These are phyloP conservation scores for Emydocephalus ijimae DNA, from an alignment of 2,113 vertebrate genomes.

Conservation along the genomic window DNA sequence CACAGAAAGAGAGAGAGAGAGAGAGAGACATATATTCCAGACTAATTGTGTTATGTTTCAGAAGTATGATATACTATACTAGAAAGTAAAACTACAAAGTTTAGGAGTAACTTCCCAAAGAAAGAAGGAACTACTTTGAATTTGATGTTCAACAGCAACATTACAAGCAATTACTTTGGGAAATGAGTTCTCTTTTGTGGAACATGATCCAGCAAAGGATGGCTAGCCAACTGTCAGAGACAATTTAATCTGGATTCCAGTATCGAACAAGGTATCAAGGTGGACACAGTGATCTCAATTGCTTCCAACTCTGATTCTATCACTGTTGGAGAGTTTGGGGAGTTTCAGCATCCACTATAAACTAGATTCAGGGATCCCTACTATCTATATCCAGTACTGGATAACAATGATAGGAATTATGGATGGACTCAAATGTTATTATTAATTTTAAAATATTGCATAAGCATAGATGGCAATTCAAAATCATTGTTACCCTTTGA, in stretches of 20 bases:
- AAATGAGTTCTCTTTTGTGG: not conserved
- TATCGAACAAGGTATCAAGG: not conserved
- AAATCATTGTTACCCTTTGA: not conserved
- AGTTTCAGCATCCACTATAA: not conserved
- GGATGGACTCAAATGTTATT: not conserved
- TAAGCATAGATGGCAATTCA: not conserved
- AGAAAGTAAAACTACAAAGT: not conserved
- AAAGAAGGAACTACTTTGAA: not conserved
- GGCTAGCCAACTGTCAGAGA: not conserved
- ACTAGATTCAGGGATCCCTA: not conserved
- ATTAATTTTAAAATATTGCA: not conserved
- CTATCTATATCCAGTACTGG: not conserved
- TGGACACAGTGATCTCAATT: not conserved
- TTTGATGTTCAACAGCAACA: not conserved
- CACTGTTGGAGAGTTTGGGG: not conserved
- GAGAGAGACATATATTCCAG: not conserved
- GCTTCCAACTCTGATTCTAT: not conserved
- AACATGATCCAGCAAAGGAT: not conserved
- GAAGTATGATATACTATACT: not conserved
- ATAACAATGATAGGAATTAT: not conserved
- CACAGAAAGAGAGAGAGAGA: too few species aligned
- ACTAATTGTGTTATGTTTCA: not conserved
- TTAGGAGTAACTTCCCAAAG: not conserved
- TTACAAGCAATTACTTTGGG: not conserved
- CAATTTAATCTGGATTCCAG: not conserved